Evolutionary conservation across 1,140 invertebrate species (phyloP), one percentile per base, ranked within the genome.

Genomic region (Sminthurinus signatus): DNA sequence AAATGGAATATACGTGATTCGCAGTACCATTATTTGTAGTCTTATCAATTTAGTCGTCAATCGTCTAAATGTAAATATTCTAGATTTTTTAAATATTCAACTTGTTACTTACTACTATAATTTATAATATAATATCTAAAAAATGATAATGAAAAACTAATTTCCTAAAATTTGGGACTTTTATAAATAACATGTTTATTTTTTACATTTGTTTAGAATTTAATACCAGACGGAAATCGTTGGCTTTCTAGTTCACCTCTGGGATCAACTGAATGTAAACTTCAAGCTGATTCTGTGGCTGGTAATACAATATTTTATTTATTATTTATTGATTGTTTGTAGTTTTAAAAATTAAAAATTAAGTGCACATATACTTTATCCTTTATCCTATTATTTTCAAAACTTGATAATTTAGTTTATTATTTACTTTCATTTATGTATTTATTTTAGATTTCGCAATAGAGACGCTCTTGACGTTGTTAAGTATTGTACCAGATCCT

Each of bases 21-120:
- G 86, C 58, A 86, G 84, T 64, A 89, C 88, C 74, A 84, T 85
- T 73, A 81, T 88, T 62, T 80, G 83, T 14, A 75, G 78, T 17
- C 76, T 86, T 43, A 73, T 88, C 17, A 88, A 89, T 76, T 78
- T 88, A 27, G 77, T 88, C 1, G 79, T 85, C 59, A 82, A 84
- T 56, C 79, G 83, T 69, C 76, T 89, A 44, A 82, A 83, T 76
- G 86, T 88, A 80, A 81, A 82, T 75, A 43, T 25, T 3, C n/a
- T n/a, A n/a, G n/a, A n/a, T n/a, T n/a, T n/a, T n/a, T n/a, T n/a
- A n/a, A n/a, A n/a, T n/a, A n/a, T n/a, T n/a, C n/a, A n/a, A n/a
- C n/a, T n/a, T n/a, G n/a, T n/a, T n/a, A n/a, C n/a, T n/a, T n/a
- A n/a, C n/a, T n/a, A n/a, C n/a, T n/a, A n/a, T n/a, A n/a, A n/a